These are phyloP conservation scores for Phataginus tetradactyla DNA, from an alignment of 2,797 vertebrate genomes.

Conservation along the genomic window DNA sequence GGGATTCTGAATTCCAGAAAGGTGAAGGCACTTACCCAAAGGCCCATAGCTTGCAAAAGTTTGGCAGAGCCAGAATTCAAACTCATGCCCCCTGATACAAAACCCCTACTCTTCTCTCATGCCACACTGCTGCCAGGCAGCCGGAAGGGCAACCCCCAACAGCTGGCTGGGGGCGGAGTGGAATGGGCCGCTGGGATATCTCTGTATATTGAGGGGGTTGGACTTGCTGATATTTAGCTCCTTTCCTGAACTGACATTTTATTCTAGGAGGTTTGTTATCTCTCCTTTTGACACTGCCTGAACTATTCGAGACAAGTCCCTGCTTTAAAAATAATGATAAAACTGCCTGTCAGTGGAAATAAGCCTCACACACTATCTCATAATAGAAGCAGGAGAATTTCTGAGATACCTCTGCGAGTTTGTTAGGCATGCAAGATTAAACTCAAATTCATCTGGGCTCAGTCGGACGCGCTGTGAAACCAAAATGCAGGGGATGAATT, in stretches of 20 bases:
- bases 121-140: background rate
- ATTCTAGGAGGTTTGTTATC: slow-evolving; percentile 75
- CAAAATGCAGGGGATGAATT: slow-evolving; percentile 61
- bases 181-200: background rate
- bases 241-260: slow-evolving; percentile 60
- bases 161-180: background rate
- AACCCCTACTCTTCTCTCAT: background rate
- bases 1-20: background rate
- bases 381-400: slow-evolving; percentile 76
- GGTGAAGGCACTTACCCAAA: background rate
- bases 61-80: background rate
- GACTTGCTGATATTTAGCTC: slow-evolving; percentile 47
- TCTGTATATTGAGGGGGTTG: background rate
- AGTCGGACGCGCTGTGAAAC: slow-evolving; percentile 25
- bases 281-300: slow-evolving; percentile 82
- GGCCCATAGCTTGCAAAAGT: background rate
- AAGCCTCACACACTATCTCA: slow-evolving; percentile 73
- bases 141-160: background rate
- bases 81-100: background rate
- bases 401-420: slow-evolving; percentile 68
- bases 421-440: slow-evolving; percentile 78
- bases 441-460: slow-evolving; percentile 41
- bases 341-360: slow-evolving; percentile 81
- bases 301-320: slow-evolving; percentile 83
- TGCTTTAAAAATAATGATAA: slow-evolving; percentile 85